phyloP scores from a whole-genome alignment of 2,113 vertebrate genomes.

The Daubentonia madagascariensis region DNA sequence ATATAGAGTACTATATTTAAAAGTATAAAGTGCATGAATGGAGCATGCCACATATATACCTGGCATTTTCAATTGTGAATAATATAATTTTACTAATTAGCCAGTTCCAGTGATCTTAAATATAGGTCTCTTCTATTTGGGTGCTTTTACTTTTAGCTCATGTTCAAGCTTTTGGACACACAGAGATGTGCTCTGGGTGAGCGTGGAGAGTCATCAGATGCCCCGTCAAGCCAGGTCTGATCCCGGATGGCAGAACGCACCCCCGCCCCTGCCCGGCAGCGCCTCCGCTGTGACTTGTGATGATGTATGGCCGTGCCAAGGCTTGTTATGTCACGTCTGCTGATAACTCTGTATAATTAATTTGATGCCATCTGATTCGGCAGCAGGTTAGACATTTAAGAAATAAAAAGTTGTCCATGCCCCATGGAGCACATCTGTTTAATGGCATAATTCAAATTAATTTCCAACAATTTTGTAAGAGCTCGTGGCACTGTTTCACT shows the following conservation, averaged over 20 bases:
- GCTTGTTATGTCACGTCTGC: slow-evolving; percentile 31
- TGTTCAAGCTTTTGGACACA: fast-evolving
- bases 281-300: fast-evolving
- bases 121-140: neutral
- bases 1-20: neutral
- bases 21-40: neutral
- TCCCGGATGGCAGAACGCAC: neutral
- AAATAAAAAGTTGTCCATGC: slow-evolving; percentile 74
- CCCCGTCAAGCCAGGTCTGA: neutral
- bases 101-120: neutral
- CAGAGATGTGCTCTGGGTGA: fast-evolving
- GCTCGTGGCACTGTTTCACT: slow-evolving; percentile 23
- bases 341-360: slow-evolving; percentile 58
- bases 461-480: neutral
- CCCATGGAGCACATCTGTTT: slow-evolving; percentile 84
- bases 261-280: fast-evolving
- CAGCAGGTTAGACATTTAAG: slow-evolving; percentile 55
- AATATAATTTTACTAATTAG: neutral
- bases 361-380: slow-evolving; percentile 57
- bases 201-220: neutral
- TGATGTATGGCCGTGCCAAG: slow-evolving; percentile 71
- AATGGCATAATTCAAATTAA: slow-evolving; percentile 84
- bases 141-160: neutral
- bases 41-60: fast-evolving
- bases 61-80: neutral